Evolutionary conservation across 2,113 vertebrate species (phyloP), one percentile per base, ranked within the genome.

Genomic region (Egretta garzetta): DNA sequence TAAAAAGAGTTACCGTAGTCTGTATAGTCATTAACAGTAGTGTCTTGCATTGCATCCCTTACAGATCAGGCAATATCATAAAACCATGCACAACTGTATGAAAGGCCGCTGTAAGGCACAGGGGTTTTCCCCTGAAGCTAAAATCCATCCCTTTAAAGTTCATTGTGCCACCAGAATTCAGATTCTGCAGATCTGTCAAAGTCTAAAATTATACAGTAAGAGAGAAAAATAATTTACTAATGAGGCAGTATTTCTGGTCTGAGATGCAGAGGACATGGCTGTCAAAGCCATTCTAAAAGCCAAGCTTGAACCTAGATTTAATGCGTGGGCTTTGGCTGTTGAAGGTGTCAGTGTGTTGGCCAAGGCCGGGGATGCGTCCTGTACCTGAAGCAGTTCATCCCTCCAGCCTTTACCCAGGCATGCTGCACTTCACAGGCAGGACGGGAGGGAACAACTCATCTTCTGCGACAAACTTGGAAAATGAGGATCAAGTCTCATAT

Each of bases 261-360:
- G n/a, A 55, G 52, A 33, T 37, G 19, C n/a, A 58, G 55, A 74
- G 59, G 33, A 50, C 63, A 27, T 6, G 6, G 12, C 7, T 39
- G 30, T 7, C 10, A 49, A 33, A 80, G 7, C 4, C 4, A 0
- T 27, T 47, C 23, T 60, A 49, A 84, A 84, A 52, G 7, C 14
- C 8, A 26, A 63, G 27, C 13, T 86, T n/a, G 16, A 60, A n/a
- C 7, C 14, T 4, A 22, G 27, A 32, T 70, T 33, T 56, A 58
- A 28, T 4, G 15, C 35, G 16, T 1, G 45, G 52, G 47, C 2
- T 82, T 79, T 58, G 12, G 17, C 9, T 32, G 18, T 10, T 39
- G 16, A 18, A 47, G 6, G 6, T 56, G 4, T 5, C 24, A 28
- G 10, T 2, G 1, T 1, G 0, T 6, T 12, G n/a, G 45, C 8